Percentiles rank a stretch among this genome's conserved stretches.
These are phyloP conservation scores for Metridium senile DNA, from an alignment of 92 coral and sea anemone genomes.

Conservation along the genomic window DNA sequence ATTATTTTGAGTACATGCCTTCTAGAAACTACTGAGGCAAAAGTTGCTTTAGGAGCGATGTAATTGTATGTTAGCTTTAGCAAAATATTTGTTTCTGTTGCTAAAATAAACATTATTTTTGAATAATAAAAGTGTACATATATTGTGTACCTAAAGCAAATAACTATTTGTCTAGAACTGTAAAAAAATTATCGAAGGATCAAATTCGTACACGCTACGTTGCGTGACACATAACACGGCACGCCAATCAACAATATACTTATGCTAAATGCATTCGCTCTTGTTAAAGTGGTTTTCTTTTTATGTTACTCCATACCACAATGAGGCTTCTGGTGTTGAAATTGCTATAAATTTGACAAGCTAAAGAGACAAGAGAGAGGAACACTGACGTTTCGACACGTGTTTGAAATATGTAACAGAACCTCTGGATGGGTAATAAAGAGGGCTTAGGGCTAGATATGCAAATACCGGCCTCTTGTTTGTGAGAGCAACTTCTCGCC, in stretches of 20 bases:
- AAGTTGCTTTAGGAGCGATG: too few relatives aligned
- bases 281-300: neutral
- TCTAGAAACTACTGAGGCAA: too few relatives aligned
- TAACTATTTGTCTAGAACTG: too few relatives aligned
- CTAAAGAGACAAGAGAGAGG: neutral
- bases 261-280: slow-evolving; percentile 2
- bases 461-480: slow-evolving; percentile 10
- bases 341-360: neutral
- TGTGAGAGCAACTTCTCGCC: slow-evolving; percentile 20
- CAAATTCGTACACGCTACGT: too few relatives aligned
- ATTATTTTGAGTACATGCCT: too few relatives aligned
- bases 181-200: too few relatives aligned
- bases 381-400: slow-evolving; percentile 12
- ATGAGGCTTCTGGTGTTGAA: neutral
- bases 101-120: too few relatives aligned
- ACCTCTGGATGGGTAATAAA: neutral
- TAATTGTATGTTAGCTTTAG: too few relatives aligned
- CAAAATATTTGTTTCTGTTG: too few relatives aligned
- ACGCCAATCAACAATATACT: neutral
- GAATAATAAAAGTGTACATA: too few relatives aligned
- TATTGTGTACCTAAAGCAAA: too few relatives aligned
- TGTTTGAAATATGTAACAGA: slow-evolving; percentile 38
- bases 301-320: neutral
- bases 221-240: slow-evolving; percentile 15
- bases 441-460: slow-evolving; percentile 16